These are phyloP conservation scores for Gryon sp. DNA, from an alignment of 1,140 invertebrate species.

Conservation along the genomic window DNA sequence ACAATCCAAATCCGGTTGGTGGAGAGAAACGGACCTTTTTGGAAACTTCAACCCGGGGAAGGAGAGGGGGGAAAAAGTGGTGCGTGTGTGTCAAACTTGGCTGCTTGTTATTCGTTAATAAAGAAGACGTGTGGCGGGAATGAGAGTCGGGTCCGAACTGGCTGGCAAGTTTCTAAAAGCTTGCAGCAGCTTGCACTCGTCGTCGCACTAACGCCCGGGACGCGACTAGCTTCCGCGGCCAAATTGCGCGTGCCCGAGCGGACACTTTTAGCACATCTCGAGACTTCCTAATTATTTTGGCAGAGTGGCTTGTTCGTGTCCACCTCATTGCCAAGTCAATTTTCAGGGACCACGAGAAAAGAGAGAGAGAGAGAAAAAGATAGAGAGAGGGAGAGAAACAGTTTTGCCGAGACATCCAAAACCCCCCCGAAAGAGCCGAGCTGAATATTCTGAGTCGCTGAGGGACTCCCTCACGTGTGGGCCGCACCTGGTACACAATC, in stretches of 20 bases:
- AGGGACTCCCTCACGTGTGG: conserved; percentile 58
- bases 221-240: conserved; percentile 71
- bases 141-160: conserved; percentile 47
- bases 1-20: not conserved
- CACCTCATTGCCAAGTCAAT: conserved; percentile 64
- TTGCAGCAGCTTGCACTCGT: conserved; percentile 31
- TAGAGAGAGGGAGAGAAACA: no score
- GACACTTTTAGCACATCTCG: conserved; percentile 86
- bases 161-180: conserved; percentile 10
- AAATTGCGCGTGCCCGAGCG: conserved; percentile 81
- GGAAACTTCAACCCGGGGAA: not conserved
- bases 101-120: no score
- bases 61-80: no score
- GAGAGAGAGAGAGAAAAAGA: no score
- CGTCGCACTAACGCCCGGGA: conserved; percentile 73
- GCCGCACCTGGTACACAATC: conserved; percentile 47
- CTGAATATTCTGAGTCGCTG: conserved; percentile 61
- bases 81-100: no score
- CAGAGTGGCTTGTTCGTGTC: conserved; percentile 77
- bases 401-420: conserved; percentile 31
- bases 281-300: conserved; percentile 88
- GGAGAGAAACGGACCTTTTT: not conserved
- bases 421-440: no score
- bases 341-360: conserved; percentile 63
- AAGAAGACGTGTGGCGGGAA: conserved; percentile 41